A percentile compares a stretch with the other conserved stretches of the same genome.
phyloP scores from a whole-genome alignment of 2,797 vertebrate species.

The Carapus acus region DNA sequence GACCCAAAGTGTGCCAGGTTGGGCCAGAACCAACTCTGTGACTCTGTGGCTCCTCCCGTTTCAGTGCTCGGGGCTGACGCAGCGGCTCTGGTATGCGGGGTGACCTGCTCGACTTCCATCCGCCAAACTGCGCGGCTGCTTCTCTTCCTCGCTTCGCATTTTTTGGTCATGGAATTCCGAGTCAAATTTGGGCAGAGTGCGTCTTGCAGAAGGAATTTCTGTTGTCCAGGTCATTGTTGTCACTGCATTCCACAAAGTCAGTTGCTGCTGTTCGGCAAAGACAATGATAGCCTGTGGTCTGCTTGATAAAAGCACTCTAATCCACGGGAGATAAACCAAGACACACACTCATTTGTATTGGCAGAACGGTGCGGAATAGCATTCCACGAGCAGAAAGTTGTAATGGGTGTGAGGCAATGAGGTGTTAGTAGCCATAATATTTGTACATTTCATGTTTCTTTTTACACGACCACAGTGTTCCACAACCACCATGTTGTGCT shows the following conservation, averaged over 20 bases:
- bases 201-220: constrained; percentile 46
- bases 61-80: constrained; percentile 55
- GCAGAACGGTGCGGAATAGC: too few relatives aligned
- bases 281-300: too few relatives aligned
- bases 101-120: constrained; percentile 64
- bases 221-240: constrained; percentile 35
- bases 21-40: constrained; percentile 46
- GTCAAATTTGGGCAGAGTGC: constrained; percentile 44
- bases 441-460: too few relatives aligned
- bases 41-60: constrained; percentile 58
- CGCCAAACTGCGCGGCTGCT: constrained; percentile 38
- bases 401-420: too few relatives aligned
- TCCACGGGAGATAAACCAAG: background rate
- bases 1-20: constrained; percentile 46
- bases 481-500: too few relatives aligned
- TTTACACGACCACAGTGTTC: too few relatives aligned
- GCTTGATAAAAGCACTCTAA: background rate
- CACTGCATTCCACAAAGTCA: constrained; percentile 35
- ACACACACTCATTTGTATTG: too few relatives aligned
- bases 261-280: too few relatives aligned
- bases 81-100: constrained; percentile 62
- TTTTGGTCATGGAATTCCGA: constrained; percentile 47
- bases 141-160: constrained; percentile 41
- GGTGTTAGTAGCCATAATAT: too few relatives aligned
- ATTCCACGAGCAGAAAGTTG: too few relatives aligned